Evolutionary conservation across 2,797 vertebrate genomes (phyloP), one percentile per base, ranked within the genome.

Genomic region (Leptatherina wallacei): DNA sequence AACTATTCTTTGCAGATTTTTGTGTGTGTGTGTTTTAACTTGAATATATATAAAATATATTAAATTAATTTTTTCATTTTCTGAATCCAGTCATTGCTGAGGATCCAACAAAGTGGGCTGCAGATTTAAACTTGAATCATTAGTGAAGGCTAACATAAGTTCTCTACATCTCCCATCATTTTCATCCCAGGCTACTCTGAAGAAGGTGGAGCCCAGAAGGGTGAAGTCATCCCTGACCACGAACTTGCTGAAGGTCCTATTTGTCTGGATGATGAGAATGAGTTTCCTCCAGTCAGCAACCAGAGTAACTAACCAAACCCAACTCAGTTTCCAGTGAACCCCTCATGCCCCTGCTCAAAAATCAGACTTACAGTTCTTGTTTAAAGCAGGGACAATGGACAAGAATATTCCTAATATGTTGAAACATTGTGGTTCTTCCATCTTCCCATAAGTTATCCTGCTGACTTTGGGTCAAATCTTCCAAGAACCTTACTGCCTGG

Each of bases 251-350:
- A 96, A 29, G 91, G 96, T 72, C 96, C 97, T 0, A 93, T 98
- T 79, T 96, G 96, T 83, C 95, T 98, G 40, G 97, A 98, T 1
- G 97, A 98, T 0, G 97, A 98, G 88, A 95, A 96, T 71, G 97
- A 98, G 81, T 98, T 98, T 47, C 97, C 97, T 84, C 97, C 97
- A 73, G 95, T 98, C 91, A 95, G 96, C 95, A 96, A 94, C 89
- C 90, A 90, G 91, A 88, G 88, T 80, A 95, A 96, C 74, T 97
- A 95, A 95, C 81, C 81, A 71, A 68, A 84, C 58, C 32, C n/a
- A 36, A 42, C 61, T 33, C 47, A 1, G n/a, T 30, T 30, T 29
- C 10, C 29, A 9, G 4, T 4, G 24, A 81, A 62, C 67, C 61
- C 52, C 29, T 65, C 44, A 1, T 12, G 6, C 22, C 57, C 58